A percentile compares a stretch with the other conserved stretches of the same genome.
Evolutionary conservation across 2,113 vertebrate species (phyloP).

Genomic region (Camelus dromedarius): DNA sequence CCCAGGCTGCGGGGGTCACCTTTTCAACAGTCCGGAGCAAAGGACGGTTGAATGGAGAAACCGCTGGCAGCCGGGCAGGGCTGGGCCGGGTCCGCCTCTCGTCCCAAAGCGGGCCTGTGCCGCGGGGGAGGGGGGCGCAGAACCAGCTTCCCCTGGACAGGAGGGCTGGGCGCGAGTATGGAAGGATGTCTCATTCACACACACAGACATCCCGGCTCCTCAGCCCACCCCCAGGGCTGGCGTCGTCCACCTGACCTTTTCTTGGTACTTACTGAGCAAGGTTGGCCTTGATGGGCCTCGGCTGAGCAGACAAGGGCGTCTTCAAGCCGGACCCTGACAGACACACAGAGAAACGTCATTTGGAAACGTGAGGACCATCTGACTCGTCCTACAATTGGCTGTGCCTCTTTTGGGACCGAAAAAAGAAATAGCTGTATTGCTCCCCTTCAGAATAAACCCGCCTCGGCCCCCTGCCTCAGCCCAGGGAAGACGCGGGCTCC

Average conservation of each 20-base stretch:
- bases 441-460: not conserved
- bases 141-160: accelerated
- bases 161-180: not conserved
- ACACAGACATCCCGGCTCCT: not conserved
- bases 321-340: not conserved
- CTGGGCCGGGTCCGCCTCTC: no score
- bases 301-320: not conserved
- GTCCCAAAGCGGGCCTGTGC: not conserved
- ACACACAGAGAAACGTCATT: accelerated
- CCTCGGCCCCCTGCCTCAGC: accelerated
- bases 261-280: not conserved
- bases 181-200: not conserved
- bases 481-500: accelerated
- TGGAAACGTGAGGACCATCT: no score
- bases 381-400: accelerated
- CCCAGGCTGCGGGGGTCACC: constrained; percentile 31
- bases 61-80: not conserved
- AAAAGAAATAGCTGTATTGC: accelerated
- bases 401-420: no score
- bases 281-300: accelerated
- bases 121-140: accelerated
- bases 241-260: accelerated
- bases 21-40: not conserved
- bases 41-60: accelerated
- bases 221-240: not conserved